phyloP scores from a whole-genome alignment of 2,797 vertebrate genomes.

The Hapalemur alaotrensis region DNA sequence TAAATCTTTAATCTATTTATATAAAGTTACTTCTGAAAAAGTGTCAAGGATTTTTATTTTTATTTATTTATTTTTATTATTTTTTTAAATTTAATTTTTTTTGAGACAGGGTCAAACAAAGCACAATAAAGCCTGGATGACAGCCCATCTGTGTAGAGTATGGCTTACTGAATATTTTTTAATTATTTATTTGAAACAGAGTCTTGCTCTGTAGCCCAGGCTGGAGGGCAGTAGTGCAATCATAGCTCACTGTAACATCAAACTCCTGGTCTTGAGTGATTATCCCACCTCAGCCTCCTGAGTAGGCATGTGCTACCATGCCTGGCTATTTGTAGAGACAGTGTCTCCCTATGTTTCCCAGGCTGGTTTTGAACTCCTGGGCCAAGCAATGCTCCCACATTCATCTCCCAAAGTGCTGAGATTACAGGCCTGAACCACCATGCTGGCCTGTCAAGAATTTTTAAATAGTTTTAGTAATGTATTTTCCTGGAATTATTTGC shows the following conservation, averaged over 20 bases:
- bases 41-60: conserved; percentile 30
- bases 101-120: no score
- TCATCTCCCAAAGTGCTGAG: not conserved
- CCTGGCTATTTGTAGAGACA: not conserved
- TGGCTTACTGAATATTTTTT: no score
- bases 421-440: not conserved
- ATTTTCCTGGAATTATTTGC: not conserved
- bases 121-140: no score
- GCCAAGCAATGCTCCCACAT: not conserved
- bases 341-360: not conserved
- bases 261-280: no score
- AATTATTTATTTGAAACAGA: no score
- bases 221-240: no score
- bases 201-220: no score
- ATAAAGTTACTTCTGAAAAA: conserved; percentile 32
- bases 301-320: no score
- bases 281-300: no score
- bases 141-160: no score
- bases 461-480: conserved; percentile 34
- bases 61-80: not conserved
- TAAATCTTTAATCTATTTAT: not conserved
- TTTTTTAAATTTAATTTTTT: not conserved
- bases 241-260: no score
- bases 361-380: not conserved
- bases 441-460: not conserved